Evolutionary conservation across 2,888 invertebrate species (phyloP).

Genomic region (Catocala nupta): DNA sequence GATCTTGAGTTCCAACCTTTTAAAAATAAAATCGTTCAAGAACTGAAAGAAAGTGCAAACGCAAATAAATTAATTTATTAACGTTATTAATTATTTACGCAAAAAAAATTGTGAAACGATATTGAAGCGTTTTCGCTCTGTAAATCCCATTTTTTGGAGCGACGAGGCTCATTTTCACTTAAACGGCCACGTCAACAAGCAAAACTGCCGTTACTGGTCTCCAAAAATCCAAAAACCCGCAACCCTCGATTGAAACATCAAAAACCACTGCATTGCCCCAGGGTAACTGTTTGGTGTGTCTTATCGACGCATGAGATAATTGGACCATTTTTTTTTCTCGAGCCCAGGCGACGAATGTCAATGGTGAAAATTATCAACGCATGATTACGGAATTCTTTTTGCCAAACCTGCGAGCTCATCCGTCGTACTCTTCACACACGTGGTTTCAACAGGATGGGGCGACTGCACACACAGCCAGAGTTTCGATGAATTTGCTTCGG

Average conservation of each 20-base stretch:
- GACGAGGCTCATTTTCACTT: slow-evolving; percentile 11
- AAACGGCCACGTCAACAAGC: neutral
- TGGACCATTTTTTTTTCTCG: slow-evolving; percentile 5
- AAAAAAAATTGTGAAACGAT: slow-evolving; percentile 18
- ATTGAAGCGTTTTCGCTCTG: neutral
- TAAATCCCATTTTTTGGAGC: neutral
- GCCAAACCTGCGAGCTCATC: slow-evolving; percentile 26
- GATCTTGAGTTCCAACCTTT: too few species aligned
- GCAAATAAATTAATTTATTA: too few species aligned
- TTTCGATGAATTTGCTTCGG: slow-evolving; percentile 7
- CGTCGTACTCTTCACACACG: slow-evolving; percentile 19
- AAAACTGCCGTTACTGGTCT: slow-evolving; percentile 12
- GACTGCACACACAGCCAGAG: slow-evolving; percentile 5
- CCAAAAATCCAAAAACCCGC: slow-evolving; percentile 20
- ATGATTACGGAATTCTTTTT: slow-evolving; percentile 26
- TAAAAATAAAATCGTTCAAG: too few species aligned
- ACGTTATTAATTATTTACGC: too few species aligned
- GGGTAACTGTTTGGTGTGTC: slow-evolving; percentile 6
- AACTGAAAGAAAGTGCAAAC: too few species aligned
- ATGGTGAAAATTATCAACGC: slow-evolving; percentile 14
- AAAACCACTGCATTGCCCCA: slow-evolving; percentile 27
- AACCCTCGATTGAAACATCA: slow-evolving; percentile 29
- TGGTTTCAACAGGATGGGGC: slow-evolving; percentile 31
- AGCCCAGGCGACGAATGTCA: slow-evolving; percentile 2
- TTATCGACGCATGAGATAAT: slow-evolving; percentile 3